Conservation (phyloP, 1,140 invertebrate species). For the Ericerus pela region DNA sequence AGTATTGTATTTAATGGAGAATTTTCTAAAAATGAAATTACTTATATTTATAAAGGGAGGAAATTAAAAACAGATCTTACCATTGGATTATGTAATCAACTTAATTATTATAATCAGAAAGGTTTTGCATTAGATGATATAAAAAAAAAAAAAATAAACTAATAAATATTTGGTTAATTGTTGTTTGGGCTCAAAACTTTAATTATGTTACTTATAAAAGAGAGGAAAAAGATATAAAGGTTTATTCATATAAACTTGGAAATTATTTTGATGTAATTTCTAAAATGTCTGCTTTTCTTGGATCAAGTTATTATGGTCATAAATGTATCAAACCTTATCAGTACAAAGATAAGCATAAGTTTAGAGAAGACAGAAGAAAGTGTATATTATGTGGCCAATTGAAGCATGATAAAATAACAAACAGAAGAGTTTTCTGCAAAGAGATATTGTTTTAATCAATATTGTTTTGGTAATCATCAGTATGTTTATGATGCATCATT, state of each 20-base stretch:
- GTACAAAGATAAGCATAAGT: background rate
- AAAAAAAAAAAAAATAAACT: too few species aligned
- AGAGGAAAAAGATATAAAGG: slow-evolving; percentile 1
- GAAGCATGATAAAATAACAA: background rate
- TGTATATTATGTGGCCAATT: background rate
- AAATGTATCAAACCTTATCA: slow-evolving; percentile 7
- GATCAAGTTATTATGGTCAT: background rate
- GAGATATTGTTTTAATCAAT: slow-evolving; percentile 2
- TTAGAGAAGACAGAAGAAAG: background rate
- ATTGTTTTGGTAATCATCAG: background rate
- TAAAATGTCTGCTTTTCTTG: background rate
- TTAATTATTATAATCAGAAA: background rate
- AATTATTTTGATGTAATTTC: slow-evolving; percentile 14
- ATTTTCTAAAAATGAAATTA: background rate
- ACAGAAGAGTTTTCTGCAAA: background rate
- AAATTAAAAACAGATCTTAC: slow-evolving; percentile 10
- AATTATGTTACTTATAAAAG: slow-evolving; percentile 8
- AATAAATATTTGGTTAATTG: too few species aligned
- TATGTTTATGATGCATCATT: background rate
- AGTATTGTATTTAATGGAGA: background rate
- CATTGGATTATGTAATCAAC: slow-evolving; percentile 5
- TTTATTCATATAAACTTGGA: slow-evolving; percentile 10
- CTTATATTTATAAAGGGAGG: slow-evolving; percentile 4
- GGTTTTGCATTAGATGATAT: too few species aligned
- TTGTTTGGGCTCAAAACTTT: slow-evolving; percentile 3